Base-by-base conservation (phyloP, 2,113 vertebrate species). In the Trichechus manatus region DNA sequence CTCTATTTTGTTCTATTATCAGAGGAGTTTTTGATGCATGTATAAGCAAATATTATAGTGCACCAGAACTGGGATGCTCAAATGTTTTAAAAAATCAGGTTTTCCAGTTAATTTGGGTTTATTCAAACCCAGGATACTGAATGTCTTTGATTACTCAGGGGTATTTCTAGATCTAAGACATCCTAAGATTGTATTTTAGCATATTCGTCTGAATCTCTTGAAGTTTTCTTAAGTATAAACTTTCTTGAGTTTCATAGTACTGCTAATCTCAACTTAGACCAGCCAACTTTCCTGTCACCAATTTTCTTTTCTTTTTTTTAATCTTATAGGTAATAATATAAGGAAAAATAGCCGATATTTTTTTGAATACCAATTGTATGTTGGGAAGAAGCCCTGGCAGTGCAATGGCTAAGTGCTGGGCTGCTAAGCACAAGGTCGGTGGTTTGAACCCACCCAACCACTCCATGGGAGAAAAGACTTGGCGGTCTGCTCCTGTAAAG, bases 141-240 rank as follows among this genome's bases (percentile, higher is more conserved):
- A 97, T 97, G 81, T 83, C 77, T 98, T 97, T 98, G 97, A 97
- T 97, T 97, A 94, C 96, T 97, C 92, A 97, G 92, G 85, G n/a
- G 84, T 95, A 97, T 98, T 95, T 98, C 96, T 96, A 98, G 91
- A 97, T 90, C 77, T 86, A 84, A 94, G 56, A 81, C 70, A 92
- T 92, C 77, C 36, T 95, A 95, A 97, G 89, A 94, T 97, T 97
- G 89, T 94, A 93, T 93, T 96, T 97, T 68, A 93, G 87, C 79
- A 94, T 36, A 89, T 31, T 98, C 84, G 94, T 97, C 89, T 97
- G 88, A 44, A 79, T 95, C 44, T 86, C 89, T 95, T 78, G 53
- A 97, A 93, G 68, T 94, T 97, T 93, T 93, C n/a, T 19, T 84
- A 85, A 96, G 61, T 74, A 68, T 42, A 85, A 96, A 94, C 68